phyloP scores from a whole-genome alignment of 2,113 vertebrate genomes.

The Coptodon bakossiorum region DNA sequence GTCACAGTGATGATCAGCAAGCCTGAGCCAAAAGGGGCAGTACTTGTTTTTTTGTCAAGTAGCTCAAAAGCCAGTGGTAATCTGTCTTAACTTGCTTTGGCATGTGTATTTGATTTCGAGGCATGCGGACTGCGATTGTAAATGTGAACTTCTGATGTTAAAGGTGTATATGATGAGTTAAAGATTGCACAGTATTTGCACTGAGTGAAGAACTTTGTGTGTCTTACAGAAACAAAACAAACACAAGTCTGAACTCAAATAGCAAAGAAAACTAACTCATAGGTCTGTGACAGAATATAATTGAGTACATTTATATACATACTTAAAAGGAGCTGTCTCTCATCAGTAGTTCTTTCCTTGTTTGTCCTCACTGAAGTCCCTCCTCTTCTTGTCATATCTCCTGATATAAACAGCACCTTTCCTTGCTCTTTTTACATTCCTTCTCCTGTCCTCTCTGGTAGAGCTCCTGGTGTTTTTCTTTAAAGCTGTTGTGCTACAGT shows the following conservation, averaged over 20 bases:
- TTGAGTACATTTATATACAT: neutral
- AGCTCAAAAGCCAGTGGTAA: neutral
- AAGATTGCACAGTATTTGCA: neutral
- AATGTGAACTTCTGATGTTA: neutral
- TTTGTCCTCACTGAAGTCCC: neutral
- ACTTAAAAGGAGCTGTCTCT: neutral
- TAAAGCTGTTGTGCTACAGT: neutral
- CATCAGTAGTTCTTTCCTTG: rapidly evolving
- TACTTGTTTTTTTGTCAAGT: neutral
- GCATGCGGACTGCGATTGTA: neutral
- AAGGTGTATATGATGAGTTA: neutral
- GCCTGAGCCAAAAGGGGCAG: neutral
- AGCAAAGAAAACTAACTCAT: neutral
- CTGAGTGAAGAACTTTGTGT: neutral
- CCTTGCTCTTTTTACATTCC: neutral
- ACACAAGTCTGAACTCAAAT: neutral
- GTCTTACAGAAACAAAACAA: neutral
- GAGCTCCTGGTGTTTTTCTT: neutral
- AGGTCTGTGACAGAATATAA: neutral
- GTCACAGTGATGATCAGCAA: neutral
- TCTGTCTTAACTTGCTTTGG: neutral
- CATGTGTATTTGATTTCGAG: neutral
- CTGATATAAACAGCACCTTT: neutral
- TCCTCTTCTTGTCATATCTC: neutral
- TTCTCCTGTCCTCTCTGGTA: neutral